Percentiles rank a stretch among this genome's conserved stretches.
Conservation (phyloP, 2,113 vertebrate species). For the Meles meles region DNA sequence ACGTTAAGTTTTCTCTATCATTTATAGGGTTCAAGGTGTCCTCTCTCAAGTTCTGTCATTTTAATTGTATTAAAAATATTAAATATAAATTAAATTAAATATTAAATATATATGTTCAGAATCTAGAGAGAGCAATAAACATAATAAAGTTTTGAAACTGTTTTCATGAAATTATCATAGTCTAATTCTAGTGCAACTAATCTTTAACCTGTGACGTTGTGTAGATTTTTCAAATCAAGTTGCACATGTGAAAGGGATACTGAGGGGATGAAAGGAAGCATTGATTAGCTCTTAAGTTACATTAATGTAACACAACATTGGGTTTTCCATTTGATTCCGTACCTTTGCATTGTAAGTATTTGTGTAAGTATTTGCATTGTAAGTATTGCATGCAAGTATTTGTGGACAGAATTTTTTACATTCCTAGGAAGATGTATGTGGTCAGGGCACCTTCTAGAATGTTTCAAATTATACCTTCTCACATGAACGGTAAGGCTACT, state of each 20-base stretch:
- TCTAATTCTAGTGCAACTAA: neutral
- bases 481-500: neutral
- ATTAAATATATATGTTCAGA: neutral
- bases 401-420: neutral
- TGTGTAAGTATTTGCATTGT: too few species aligned
- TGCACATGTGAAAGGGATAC: neutral
- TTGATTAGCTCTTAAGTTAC: neutral
- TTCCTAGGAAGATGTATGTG: neutral
- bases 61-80: constrained; percentile 13
- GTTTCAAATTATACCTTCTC: neutral
- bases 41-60: neutral
- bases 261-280: neutral
- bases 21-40: neutral
- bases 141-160: neutral
- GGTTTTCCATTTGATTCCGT: neutral
- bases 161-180: neutral
- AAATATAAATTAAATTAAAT: constrained; percentile 8
- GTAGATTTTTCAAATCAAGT: neutral
- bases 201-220: neutral
- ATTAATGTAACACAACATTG: neutral
- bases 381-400: neutral
- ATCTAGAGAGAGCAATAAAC: neutral
- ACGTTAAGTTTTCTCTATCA: neutral
- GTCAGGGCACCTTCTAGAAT: neutral
- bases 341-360: constrained; percentile 1